Percentiles rank a stretch among this genome's conserved stretches.
Evolutionary conservation across 2,113 vertebrate species (phyloP).

Genomic region (Cyanoramphus novaezelandiae): DNA sequence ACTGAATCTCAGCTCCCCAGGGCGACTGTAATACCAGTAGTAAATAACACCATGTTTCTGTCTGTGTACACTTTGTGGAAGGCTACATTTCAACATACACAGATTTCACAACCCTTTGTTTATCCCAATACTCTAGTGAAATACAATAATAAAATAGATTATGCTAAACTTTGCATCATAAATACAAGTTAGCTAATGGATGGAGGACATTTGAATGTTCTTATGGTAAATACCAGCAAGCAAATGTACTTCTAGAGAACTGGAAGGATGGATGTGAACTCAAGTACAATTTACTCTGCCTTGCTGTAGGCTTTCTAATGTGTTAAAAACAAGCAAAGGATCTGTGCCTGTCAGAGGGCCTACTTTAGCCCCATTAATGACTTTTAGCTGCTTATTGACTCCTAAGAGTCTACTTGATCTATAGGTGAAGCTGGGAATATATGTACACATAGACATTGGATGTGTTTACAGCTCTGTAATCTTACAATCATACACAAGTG

Average conservation of each 20-base stretch:
- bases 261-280: background rate
- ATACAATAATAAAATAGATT: background rate
- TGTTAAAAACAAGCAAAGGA: background rate
- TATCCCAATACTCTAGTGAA: background rate
- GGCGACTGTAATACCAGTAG: rapidly evolving
- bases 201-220: background rate
- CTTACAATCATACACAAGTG: background rate
- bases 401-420: background rate
- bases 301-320: background rate
- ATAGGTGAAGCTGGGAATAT: background rate
- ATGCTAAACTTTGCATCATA: background rate
- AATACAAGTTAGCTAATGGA: background rate
- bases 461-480: background rate
- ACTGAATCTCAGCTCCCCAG: background rate
- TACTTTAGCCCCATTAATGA: background rate
- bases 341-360: background rate
- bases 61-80: background rate
- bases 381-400: background rate
- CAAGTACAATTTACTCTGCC: background rate
- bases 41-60: background rate
- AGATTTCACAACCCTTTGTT: background rate
- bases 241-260: background rate
- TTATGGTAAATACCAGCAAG: background rate
- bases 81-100: background rate
- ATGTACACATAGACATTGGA: background rate